Percentiles rank a stretch among this genome's conserved stretches.
These are phyloP conservation scores for Pantherophis alleghaniensis DNA, from an alignment of 2,797 vertebrate genomes.

Conservation along the genomic window DNA sequence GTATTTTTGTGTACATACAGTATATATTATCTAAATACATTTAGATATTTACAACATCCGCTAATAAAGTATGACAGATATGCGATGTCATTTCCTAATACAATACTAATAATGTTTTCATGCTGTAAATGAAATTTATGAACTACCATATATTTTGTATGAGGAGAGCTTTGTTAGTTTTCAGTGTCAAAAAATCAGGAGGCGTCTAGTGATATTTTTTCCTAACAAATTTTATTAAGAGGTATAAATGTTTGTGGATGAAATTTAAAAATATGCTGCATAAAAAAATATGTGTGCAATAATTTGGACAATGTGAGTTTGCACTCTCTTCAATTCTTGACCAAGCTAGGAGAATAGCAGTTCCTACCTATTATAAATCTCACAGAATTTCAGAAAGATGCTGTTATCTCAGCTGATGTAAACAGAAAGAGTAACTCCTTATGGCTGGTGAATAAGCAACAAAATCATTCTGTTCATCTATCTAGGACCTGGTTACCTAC, in stretches of 20 bases:
- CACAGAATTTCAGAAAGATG: background rate
- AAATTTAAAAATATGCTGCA: background rate
- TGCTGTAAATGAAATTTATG: background rate
- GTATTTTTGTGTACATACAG: background rate
- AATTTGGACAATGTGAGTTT: background rate
- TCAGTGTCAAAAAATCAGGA: background rate
- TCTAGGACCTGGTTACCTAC: fast-evolving
- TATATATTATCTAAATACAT: background rate
- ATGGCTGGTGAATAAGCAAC: background rate
- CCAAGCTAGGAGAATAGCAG: background rate
- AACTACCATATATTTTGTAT: background rate
- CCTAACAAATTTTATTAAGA: background rate
- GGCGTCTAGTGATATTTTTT: background rate
- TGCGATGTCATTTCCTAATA: background rate
- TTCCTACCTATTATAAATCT: background rate
- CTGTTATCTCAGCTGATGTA: background rate
- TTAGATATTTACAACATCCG: background rate
- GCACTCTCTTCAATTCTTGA: background rate
- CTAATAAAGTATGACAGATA: background rate
- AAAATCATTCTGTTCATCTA: fast-evolving
- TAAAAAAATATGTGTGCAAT: background rate
- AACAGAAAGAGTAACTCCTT: background rate
- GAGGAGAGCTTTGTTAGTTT: background rate
- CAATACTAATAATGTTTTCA: background rate
- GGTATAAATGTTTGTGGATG: background rate